Evolutionary conservation across 2,888 invertebrate genomes (phyloP).

Genomic region (Protophormia terraenovae): DNA sequence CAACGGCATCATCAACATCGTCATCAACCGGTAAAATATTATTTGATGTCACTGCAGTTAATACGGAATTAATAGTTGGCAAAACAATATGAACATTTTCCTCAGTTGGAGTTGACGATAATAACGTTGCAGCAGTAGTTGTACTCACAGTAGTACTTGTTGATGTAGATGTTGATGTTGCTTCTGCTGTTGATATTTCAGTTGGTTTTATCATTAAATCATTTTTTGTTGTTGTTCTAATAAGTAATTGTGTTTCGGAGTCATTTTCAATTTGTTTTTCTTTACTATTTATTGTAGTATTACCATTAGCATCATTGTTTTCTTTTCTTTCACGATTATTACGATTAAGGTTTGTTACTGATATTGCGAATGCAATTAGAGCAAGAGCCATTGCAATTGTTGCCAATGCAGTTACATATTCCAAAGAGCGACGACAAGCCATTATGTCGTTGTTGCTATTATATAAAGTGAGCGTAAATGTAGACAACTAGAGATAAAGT

Average conservation of each 20-base stretch:
- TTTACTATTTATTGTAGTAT: constrained; percentile 5
- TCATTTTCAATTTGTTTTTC: constrained; percentile 43
- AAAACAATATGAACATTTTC: constrained; percentile 71
- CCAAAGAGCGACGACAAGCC: constrained; percentile 71
- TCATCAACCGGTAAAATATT: constrained; percentile 56
- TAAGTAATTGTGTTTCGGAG: constrained; percentile 69
- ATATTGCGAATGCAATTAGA: constrained; percentile 75
- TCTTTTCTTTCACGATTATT: constrained; percentile 49
- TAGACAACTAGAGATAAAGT: constrained; percentile 26
- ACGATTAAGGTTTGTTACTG: constrained; percentile 65
- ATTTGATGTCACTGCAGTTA: constrained; percentile 56
- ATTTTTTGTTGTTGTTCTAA: constrained; percentile 70
- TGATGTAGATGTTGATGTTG: constrained; percentile 47
- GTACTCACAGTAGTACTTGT: constrained; percentile 65
- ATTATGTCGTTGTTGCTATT: constrained; percentile 34
- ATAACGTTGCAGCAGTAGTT: constrained; percentile 43
- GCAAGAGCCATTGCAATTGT: constrained; percentile 71
- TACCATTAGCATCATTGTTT: constrained; percentile 38
- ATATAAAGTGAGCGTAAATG: constrained; percentile 15
- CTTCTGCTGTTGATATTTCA: constrained; percentile 45
- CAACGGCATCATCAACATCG: constrained; percentile 7
- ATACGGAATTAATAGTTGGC: constrained; percentile 54
- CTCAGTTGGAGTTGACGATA: not conserved
- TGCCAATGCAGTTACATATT: constrained; percentile 68
- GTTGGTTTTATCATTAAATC: constrained; percentile 42